Conservation (phyloP, 2,113 vertebrate genomes). For the Macrotus californicus region DNA sequence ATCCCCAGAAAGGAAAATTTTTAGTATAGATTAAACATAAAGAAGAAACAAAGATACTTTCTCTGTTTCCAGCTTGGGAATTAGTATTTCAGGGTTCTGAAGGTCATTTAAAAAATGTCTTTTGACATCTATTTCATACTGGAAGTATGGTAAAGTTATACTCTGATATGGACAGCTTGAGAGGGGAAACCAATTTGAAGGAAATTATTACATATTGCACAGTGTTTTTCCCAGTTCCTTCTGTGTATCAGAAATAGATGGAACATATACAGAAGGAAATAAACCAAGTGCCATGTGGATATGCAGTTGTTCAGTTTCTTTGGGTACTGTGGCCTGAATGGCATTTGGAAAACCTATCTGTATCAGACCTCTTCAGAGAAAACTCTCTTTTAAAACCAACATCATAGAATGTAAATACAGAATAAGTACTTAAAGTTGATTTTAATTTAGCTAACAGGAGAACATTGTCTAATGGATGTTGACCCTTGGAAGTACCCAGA, state of each 20-base stretch:
- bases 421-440: slow-evolving; percentile 11
- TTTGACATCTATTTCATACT: neutral
- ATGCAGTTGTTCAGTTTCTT: neutral
- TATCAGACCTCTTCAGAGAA: neutral
- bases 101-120: neutral
- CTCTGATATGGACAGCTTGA: neutral
- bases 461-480: neutral
- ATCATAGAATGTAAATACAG: neutral
- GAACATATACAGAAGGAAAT: slow-evolving; percentile 22
- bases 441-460: neutral
- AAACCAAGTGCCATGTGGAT: neutral
- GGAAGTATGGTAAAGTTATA: neutral
- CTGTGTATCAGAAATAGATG: slow-evolving; percentile 18
- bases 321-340: neutral
- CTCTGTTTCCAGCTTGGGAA: neutral
- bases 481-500: neutral
- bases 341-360: neutral
- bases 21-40: neutral
- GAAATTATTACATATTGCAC: neutral
- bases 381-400: slow-evolving; percentile 9
- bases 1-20: neutral
- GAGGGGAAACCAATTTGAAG: neutral
- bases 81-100: slow-evolving; percentile 16
- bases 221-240: neutral
- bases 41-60: neutral